Evolutionary conservation across 2,113 vertebrate species (phyloP).

Genomic region (Podarcis cretensis): DNA sequence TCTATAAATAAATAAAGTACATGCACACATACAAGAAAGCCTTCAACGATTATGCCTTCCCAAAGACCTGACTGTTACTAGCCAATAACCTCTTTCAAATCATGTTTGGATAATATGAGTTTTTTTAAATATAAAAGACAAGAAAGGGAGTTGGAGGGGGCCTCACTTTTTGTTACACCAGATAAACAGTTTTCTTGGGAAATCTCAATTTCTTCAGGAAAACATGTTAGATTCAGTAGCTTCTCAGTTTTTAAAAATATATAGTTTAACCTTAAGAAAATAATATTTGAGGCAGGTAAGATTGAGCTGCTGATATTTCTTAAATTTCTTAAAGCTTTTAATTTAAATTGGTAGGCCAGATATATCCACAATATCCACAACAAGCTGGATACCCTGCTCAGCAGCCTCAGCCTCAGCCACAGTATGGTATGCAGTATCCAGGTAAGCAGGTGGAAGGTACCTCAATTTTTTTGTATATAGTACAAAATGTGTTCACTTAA

Average conservation of each 20-base stretch:
- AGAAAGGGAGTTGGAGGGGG: background rate
- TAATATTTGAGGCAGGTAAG: background rate
- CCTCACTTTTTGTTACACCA: background rate
- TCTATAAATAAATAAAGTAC: background rate
- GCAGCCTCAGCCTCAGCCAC: conserved; percentile 84
- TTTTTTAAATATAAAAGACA: background rate
- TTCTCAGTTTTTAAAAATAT: background rate
- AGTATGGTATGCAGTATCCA: conserved; percentile 94
- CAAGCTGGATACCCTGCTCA: conserved; percentile 91
- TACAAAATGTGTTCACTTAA: background rate
- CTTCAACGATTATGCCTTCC: background rate
- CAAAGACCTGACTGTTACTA: background rate
- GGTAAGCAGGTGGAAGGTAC: conserved; percentile 80
- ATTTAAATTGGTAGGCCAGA: conserved; percentile 83
- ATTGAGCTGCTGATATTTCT: conserved; percentile 17
- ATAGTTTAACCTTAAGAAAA: background rate
- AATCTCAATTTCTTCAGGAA: background rate
- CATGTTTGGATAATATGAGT: background rate
- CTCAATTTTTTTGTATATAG: accelerated
- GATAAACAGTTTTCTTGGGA: background rate
- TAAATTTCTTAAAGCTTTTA: background rate
- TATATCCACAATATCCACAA: conserved; percentile 95
- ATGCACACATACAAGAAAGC: background rate
- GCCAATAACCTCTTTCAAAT: background rate
- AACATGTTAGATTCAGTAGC: background rate